Percentiles rank a stretch among this genome's conserved stretches.
Conservation (phyloP, 2,113 vertebrate genomes). For the Phocoena phocoena region DNA sequence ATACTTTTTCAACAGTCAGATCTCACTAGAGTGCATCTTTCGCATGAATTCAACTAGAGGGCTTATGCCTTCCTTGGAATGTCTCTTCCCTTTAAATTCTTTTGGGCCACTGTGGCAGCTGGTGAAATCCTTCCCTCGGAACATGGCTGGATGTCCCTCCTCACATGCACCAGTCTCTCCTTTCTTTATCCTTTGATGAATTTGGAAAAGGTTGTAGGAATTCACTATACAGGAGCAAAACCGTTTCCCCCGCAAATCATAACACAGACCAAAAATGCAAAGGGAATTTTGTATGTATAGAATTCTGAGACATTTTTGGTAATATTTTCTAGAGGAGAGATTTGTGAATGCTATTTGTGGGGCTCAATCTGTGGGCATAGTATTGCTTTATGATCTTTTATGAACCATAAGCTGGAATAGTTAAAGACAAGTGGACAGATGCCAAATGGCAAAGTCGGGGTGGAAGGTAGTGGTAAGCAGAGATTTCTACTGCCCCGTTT, state of each 20-base stretch:
- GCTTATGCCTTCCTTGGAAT: background rate
- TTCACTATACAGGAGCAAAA: background rate
- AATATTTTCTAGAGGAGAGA: conserved; percentile 45
- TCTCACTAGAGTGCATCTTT: background rate
- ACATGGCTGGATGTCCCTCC: background rate
- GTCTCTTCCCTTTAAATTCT: conserved; percentile 10
- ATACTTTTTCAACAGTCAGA: background rate
- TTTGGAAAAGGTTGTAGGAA: conserved; percentile 28
- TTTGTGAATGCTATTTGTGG: conserved; percentile 18
- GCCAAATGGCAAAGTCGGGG: conserved; percentile 61
- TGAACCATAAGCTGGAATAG: conserved; percentile 65
- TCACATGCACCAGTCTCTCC: background rate
- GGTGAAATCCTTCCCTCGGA: conserved; percentile 10
- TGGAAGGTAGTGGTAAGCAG: conserved; percentile 50
- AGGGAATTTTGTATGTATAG: background rate
- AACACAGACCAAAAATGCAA: background rate
- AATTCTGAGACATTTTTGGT: background rate
- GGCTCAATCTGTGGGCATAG: conserved; percentile 52
- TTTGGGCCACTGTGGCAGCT: background rate
- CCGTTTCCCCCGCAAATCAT: background rate
- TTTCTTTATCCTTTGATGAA: conserved; percentile 26
- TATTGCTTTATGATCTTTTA: conserved; percentile 71
- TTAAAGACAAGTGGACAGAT: conserved; percentile 53
- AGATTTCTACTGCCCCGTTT: conserved; percentile 62
- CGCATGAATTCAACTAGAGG: background rate